Evolutionary conservation across 1,140 invertebrate genomes (phyloP), one percentile per base, ranked within the genome.

Genomic region (Grapholita molesta): DNA sequence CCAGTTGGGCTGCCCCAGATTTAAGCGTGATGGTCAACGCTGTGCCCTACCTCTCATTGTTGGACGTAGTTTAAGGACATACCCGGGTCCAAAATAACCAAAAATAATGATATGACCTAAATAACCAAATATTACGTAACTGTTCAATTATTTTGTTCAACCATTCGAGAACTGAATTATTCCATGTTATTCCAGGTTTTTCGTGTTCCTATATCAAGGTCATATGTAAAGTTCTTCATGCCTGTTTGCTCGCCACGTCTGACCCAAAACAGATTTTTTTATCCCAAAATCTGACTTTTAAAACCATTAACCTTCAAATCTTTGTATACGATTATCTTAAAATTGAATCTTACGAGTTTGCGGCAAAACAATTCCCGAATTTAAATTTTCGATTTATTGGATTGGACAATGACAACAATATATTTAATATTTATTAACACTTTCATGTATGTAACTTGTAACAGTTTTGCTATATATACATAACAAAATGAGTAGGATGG

Each of bases 211-310:
- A 61, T 61, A 61, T 32, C 57, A 65, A 72, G 61, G 38, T 68
- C 70, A 71, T 80, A 82, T 77, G 71, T 75, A 81, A 80, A 70
- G 65, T 53, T 48, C 12, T 33, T 33, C 23, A n/a, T 52, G 64
- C 25, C 55, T 61, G 55, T 61, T 61, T 28, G 55, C 25, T 38
- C 35, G 15, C 35, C n/a, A 7, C 6, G 42, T 48, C 42, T 48
- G 42, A 48, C 23, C 55, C 55, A 61, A 61, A 61, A 61, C 55
- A 61, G 24, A 12, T 61, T 61, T 18, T 9, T 61, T 61, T 61
- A 28, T 28, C 55, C 4, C 30, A 67, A 71, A 71, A 73, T 71
- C 69, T 73, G 70, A 73, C 66, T 73, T 66, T 70, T 68, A 76
- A 71, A 73, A 42, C 33, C 33, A 75, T 64, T 67, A 75, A 76